Base-by-base conservation (phyloP, 2,113 vertebrate species). In the Pogona vitticeps region DNA sequence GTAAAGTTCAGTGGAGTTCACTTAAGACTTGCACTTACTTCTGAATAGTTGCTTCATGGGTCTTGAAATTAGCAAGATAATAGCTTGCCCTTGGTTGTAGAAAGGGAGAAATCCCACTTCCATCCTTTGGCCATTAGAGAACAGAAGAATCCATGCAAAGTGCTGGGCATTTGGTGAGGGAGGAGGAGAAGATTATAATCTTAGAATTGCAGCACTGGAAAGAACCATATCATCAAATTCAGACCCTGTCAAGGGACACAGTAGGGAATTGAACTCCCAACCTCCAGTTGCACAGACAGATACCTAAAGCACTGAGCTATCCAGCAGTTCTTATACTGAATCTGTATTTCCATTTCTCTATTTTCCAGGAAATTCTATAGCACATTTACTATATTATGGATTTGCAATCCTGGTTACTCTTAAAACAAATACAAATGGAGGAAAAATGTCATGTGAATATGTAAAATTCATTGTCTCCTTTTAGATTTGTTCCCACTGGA, bases 1-100 rank as follows among this genome's bases (percentile, higher is more conserved):
- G 3, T 83, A 76, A 68, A 90, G 80, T 86, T 87, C 63, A 56
- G 75, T 81, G 80, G 7, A 77, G 28, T 87, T 88, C 78, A 89
- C 82, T 10, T 26, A 90, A 95, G 86, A 78, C 71, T 65, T 89
- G 84, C 10, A 23, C 56, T 26, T 86, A 76, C 91, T 89, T 89
- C 85, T 75, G 91, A 90, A 92, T 71, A 87, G 93, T 86, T 90
- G 10, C 77, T 26, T 86, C 77, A 67, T 83, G 80, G 68, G 88
- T 82, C 83, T 90, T 88, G 58, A 70, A 82, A 76, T 67, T 23
- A 14, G 59, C 36, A 82, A 52, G 78, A 42, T 20, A 65, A 61
- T 52, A 59, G 65, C 36, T 82, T 88, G 59, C 46, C 77, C 70
- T 76, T 86, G 40, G 70, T 40, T 56, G 31, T 15, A 63, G 70